phyloP scores from a whole-genome alignment of 2,113 vertebrate species.

The Planiliza haematocheilus region DNA sequence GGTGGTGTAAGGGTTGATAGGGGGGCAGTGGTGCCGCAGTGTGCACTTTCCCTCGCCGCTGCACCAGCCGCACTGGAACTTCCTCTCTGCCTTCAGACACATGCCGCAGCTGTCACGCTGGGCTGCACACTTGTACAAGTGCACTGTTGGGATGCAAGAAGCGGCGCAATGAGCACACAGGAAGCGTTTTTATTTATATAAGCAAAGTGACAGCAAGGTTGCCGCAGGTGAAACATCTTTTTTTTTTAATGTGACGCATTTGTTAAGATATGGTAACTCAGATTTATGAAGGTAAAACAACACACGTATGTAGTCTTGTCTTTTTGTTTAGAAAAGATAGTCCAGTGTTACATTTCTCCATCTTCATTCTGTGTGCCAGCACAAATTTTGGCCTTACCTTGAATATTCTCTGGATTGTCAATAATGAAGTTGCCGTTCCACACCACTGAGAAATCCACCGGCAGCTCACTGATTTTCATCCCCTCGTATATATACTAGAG shows the following conservation, averaged over 20 bases:
- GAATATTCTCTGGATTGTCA: conserved; percentile 95
- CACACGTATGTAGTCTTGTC: background rate
- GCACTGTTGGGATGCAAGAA: conserved; percentile 83
- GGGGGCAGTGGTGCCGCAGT: conserved; percentile 88
- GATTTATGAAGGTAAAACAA: conserved; percentile 18
- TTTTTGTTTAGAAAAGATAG: conserved; percentile 7
- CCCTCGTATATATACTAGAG: conserved; percentile 95
- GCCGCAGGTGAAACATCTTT: conserved; percentile 10
- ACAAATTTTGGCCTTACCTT: conserved; percentile 84
- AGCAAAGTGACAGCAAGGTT: conserved; percentile 5
- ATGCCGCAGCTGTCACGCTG: conserved; percentile 98
- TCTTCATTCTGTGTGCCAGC: conserved; percentile 1
- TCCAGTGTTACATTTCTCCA: background rate
- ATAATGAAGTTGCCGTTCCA: conserved; percentile 99
- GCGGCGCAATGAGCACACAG: background rate
- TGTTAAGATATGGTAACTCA: no score
- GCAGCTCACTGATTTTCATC: conserved; percentile 94
- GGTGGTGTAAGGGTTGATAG: conserved; percentile 80
- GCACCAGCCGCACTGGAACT: conserved; percentile 98
- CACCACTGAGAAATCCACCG: conserved; percentile 96
- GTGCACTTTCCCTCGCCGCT: conserved; percentile 89
- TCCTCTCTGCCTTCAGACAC: conserved; percentile 95
- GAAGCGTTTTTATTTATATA: background rate
- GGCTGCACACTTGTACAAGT: conserved; percentile 97
- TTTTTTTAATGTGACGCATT: conserved; percentile 8